Evolutionary conservation across 2,888 invertebrate species (phyloP).

Genomic region (Orgyia antiqua): DNA sequence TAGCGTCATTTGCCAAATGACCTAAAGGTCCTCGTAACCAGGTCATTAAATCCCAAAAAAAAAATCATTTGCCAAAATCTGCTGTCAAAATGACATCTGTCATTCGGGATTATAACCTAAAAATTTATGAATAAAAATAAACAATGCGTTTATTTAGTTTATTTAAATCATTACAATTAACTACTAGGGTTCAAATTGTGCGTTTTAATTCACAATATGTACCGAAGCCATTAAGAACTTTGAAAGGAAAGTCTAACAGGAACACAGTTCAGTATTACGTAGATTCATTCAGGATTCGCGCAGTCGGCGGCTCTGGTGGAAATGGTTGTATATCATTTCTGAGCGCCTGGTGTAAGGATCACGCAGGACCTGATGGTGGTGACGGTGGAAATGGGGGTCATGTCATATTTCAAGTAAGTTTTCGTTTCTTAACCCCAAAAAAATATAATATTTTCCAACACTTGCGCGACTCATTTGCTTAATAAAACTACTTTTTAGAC

Average conservation of each 20-base stretch:
- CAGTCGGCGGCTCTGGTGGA: slow-evolving; percentile 93
- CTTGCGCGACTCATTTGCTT: no score
- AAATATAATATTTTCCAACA: no score
- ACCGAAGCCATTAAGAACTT: slow-evolving; percentile 57
- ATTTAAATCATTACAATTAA: slow-evolving; percentile 25
- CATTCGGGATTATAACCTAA: slow-evolving; percentile 23
- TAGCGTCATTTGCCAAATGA: no score
- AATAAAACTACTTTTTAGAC: no score
- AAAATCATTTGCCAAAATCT: no score
- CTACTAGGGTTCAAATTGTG: slow-evolving; percentile 12
- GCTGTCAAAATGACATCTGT: no score
- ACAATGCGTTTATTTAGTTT: slow-evolving; percentile 32
- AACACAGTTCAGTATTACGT: slow-evolving; percentile 80
- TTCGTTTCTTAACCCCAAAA: no score
- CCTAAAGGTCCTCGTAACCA: no score
- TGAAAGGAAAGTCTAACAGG: slow-evolving; percentile 58
- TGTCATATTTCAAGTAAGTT: slow-evolving; percentile 83
- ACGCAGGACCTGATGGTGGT: slow-evolving; percentile 96
- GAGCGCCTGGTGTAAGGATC: slow-evolving; percentile 88
- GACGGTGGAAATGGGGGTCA: slow-evolving; percentile 98
- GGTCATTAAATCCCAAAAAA: no score
- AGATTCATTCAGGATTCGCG: slow-evolving; percentile 82
- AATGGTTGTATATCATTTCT: slow-evolving; percentile 95
- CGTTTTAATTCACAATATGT: slow-evolving; percentile 41
- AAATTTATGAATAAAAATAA: slow-evolving; percentile 3